A percentile compares a stretch with the other conserved stretches of the same genome.
phyloP scores from a whole-genome alignment of 2,113 vertebrate species.

The Hucho hucho region DNA sequence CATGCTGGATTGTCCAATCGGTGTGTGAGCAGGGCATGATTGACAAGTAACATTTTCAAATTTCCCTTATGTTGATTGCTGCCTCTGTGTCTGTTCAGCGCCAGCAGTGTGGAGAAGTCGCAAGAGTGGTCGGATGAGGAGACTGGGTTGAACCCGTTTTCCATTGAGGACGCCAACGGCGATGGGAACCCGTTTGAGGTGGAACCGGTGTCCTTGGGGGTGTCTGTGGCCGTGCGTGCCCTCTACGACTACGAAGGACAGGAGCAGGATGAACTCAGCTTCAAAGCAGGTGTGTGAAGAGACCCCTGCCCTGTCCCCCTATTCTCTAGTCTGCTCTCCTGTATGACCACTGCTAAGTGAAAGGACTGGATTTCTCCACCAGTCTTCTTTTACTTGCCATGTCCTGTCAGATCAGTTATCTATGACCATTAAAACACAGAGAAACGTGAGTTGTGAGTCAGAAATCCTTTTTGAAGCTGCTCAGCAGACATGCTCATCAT shows the following conservation, averaged over 20 bases:
- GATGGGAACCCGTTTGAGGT: conserved; percentile 95
- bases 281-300: conserved; percentile 83
- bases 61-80: neutral
- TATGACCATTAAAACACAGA: too few relatives aligned
- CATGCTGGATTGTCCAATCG: conserved; percentile 37
- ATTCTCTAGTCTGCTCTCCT: too few relatives aligned
- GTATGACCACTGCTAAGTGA: too few relatives aligned
- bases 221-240: conserved; percentile 86
- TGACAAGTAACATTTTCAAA: neutral
- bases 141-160: conserved; percentile 82
- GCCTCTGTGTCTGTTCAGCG: conserved; percentile 56
- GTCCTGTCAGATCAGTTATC: too few relatives aligned
- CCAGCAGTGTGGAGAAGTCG: conserved; percentile 85
- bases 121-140: conserved; percentile 94
- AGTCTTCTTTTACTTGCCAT: too few relatives aligned
- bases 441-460: too few relatives aligned
- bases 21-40: neutral
- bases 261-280: conserved; percentile 96
- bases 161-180: conserved; percentile 80
- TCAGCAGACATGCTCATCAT: neutral
- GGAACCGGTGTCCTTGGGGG: conserved; percentile 68
- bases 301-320: too few relatives aligned
- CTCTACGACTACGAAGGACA: conserved; percentile 97
- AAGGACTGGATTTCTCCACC: too few relatives aligned
- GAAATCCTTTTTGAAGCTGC: too few relatives aligned